Evolutionary conservation across 2,113 vertebrate genomes (phyloP).

Genomic region (Acrocephalus kingi): DNA sequence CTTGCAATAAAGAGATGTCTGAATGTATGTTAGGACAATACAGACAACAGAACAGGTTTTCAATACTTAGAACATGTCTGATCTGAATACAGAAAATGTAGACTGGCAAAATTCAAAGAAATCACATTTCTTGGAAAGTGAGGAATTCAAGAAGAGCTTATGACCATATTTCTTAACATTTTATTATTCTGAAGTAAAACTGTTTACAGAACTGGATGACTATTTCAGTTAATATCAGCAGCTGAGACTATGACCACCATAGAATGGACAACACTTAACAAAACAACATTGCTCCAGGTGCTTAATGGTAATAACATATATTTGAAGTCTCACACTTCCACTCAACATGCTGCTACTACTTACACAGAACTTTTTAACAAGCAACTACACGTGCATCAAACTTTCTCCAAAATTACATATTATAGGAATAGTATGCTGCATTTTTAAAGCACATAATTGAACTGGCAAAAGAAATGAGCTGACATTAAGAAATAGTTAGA

Average conservation of each 20-base stretch:
- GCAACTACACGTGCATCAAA: background rate
- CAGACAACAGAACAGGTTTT: background rate
- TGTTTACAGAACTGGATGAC: background rate
- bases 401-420: background rate
- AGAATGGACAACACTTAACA: background rate
- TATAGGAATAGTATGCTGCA: background rate
- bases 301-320: background rate
- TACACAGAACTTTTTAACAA: background rate
- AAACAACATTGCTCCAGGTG: background rate
- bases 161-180: background rate
- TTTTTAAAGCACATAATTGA: background rate
- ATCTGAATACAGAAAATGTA: background rate
- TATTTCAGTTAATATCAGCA: background rate
- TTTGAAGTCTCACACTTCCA: background rate
- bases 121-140: background rate
- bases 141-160: background rate
- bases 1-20: background rate
- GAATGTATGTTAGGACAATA: background rate
- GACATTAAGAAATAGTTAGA: background rate
- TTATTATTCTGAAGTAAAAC: conserved; percentile 5
- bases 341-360: background rate
- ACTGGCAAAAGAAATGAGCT: background rate
- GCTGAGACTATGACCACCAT: background rate
- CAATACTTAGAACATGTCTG: background rate
- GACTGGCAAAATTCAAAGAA: background rate